These are phyloP conservation scores for Mustela lutreola DNA, from an alignment of 2,113 vertebrate genomes.

Conservation along the genomic window DNA sequence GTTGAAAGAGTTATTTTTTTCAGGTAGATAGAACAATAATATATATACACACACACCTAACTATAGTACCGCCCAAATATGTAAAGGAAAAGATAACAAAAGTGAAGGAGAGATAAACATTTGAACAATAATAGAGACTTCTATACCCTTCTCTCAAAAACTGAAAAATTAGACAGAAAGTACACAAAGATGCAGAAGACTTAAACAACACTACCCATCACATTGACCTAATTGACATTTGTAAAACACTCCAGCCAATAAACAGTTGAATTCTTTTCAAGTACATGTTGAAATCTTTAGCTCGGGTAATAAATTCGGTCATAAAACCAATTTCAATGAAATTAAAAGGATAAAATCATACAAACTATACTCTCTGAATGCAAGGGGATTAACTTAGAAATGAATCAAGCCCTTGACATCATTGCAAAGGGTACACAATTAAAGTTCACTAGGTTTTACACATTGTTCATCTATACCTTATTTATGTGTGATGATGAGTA, in stretches of 20 bases:
- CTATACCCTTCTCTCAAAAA: not conserved
- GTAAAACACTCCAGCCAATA: not conserved
- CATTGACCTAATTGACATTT: not conserved
- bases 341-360: not conserved
- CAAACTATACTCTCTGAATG: not conserved
- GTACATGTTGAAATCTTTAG: not conserved
- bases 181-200: not conserved
- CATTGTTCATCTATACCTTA: not conserved
- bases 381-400: not conserved
- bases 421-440: not conserved
- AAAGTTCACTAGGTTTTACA: not conserved
- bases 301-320: not conserved
- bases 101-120: not conserved
- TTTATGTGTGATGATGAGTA: not conserved
- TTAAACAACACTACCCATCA: not conserved
- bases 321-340: not conserved
- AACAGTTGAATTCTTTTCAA: not conserved
- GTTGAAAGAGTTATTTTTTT: not conserved
- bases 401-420: not conserved
- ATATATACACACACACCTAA: not conserved
- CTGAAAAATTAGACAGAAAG: not conserved
- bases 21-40: not conserved
- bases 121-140: conserved; percentile 4
- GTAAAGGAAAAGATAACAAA: not conserved
- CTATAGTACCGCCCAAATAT: not conserved